Conservation (phyloP, 2,113 vertebrate genomes). For the Crotophaga sulcirostris region DNA sequence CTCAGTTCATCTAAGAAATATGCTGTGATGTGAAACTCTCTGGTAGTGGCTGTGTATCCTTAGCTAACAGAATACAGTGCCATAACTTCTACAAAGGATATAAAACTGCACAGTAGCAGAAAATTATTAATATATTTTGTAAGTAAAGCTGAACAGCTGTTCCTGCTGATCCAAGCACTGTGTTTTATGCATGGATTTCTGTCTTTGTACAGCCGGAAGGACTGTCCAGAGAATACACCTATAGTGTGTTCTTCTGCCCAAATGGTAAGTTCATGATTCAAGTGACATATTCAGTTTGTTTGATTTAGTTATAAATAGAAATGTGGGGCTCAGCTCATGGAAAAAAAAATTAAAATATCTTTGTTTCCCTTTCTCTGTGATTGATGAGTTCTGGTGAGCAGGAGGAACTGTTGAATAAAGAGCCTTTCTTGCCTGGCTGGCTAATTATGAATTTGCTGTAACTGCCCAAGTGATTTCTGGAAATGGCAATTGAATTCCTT, state of each 20-base stretch:
- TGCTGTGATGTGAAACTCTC: neutral
- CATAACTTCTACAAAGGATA: neutral
- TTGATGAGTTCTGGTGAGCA: constrained; percentile 19
- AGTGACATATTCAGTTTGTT: neutral
- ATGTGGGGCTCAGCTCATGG: neutral
- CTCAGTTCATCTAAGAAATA: neutral
- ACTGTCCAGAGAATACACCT: constrained; percentile 87
- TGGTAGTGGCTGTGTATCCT: neutral
- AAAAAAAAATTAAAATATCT: neutral
- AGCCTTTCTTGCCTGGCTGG: constrained; percentile 32
- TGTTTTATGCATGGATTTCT: neutral
- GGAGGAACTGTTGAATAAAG: constrained; percentile 19
- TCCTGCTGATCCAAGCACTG: neutral
- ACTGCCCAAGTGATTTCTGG: constrained; percentile 57
- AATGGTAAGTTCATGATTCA: constrained; percentile 79
- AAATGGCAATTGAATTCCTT: constrained; percentile 56
- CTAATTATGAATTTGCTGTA: constrained; percentile 45
- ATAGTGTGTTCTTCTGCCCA: constrained; percentile 94
- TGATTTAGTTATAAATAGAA: neutral
- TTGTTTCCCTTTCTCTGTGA: neutral
- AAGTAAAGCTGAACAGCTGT: neutral
- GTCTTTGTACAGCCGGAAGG: constrained; percentile 84
- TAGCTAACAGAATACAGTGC: neutral
- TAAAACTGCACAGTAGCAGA: neutral
- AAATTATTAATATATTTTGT: neutral